Base-by-base conservation (phyloP, 2,113 vertebrate species). In the Sporophila hypoxantha region DNA sequence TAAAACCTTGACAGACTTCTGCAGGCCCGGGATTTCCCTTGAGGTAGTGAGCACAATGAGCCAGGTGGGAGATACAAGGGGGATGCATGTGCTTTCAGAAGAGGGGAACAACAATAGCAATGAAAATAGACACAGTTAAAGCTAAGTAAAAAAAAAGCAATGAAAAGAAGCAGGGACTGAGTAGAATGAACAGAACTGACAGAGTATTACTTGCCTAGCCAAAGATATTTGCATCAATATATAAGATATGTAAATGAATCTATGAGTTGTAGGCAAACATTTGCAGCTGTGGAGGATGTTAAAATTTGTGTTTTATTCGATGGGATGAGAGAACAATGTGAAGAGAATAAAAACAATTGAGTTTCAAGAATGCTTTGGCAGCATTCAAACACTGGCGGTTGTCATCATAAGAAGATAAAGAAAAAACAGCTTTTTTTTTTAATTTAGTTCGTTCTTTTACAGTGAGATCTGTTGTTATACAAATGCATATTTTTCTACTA, bases 181-280 rank as follows among this genome's bases (percentile, higher is more conserved):
- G 65, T 52, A 75, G 82, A 92, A 83, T 39, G 69, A 92, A 47
- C 30, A 37, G 65, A 92, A 60, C 47, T 53, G 53, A 27, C 41
- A 71, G 39, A 6, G 2, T 71, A 68, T 57, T 94, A 61, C 62
- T 89, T 93, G 76, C 73, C 62, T 71, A 87, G 53, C 73, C 65
- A 85, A 77, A 87, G 76, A 76, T 90, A 94, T 85, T 92, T 90
- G 82, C 65, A 89, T 92, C 92, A 76, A 87, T 94, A 87, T 87
- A 90, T 92, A 94, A 93, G 93, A 91, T 81, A 92, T 83, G 79
- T 80, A 93, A 94, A 93, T 89, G 53, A 89, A 77, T 83, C 49
- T 53, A 46, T 0, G 22, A 90, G 75, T 90, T 52, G 14, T 65
- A 92, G 85, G 76, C 73, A 89, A 90, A 92, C 76, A 61, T 91